Evolutionary conservation across 30 jellyfish, hydroid and myxozoan species (phyloP).

Genomic region (Clytia hemisphaerica): DNA sequence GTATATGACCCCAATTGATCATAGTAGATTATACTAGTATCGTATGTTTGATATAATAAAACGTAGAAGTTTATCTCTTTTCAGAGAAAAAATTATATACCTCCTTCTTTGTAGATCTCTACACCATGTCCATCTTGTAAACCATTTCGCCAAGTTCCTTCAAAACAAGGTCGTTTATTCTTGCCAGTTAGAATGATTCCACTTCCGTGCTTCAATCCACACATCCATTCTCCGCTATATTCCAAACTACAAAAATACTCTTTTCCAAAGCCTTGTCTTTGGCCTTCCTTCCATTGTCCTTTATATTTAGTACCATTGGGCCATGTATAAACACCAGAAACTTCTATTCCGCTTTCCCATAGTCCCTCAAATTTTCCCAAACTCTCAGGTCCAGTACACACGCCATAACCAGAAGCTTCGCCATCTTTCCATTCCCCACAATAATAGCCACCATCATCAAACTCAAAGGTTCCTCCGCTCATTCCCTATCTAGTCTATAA

Average conservation of each 20-base stretch:
- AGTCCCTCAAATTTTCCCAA: conserved; percentile 85
- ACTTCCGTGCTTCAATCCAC: conserved; percentile 82
- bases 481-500: no score
- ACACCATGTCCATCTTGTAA: conserved; percentile 92
- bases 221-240: conserved; percentile 86
- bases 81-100: conserved; percentile 29
- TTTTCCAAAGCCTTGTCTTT: conserved; percentile 71
- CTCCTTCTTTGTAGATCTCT: conserved; percentile 77
- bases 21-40: no score
- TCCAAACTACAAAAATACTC: conserved; percentile 42
- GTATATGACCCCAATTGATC: no score
- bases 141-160: conserved; percentile 91
- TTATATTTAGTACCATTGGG: conserved; percentile 50
- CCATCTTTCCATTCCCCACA: conserved; percentile 97
- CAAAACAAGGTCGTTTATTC: conserved; percentile 35
- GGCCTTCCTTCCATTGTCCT: conserved; percentile 96
- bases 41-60: no score
- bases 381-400: conserved; percentile 92
- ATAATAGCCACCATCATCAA: conserved; percentile 93
- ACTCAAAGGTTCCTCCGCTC: conserved; percentile 93
- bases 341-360: conserved; percentile 86
- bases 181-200: conserved; percentile 50
- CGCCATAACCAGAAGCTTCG: conserved; percentile 87
- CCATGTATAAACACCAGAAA: conserved; percentile 82
- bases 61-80: no score